Evolutionary conservation across 2,888 invertebrate genomes (phyloP), one percentile per base, ranked within the genome.

Genomic region (Priapulus caudatus): DNA sequence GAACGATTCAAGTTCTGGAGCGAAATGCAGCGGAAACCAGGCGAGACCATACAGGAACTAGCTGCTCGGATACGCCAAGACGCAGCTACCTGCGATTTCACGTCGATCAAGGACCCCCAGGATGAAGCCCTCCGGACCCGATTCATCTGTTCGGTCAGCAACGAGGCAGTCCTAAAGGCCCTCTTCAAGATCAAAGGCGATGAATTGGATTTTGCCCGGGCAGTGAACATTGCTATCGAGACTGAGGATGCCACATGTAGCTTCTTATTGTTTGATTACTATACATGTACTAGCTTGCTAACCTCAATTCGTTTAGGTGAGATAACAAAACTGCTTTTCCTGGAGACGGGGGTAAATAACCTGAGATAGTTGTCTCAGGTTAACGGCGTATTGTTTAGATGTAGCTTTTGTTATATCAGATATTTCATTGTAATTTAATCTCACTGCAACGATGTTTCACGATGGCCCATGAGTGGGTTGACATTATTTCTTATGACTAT

Each of bases 171-270:
- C 4, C 54, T 59, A 19, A 55, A 55, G 43, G 54, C 55, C 15
- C 43, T 55, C 15, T 56, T 55, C 55, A 48, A 58, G 21, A 23
- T 55, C 24, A 55, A 55, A 33, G 58, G 51, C 21, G 44, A 23
- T 18, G 55, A 48, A 20, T 48, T 58, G 19, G 22, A 24, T 16
- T 58, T 55, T 22, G 45, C 23, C 23, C 19, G 49, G 20, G 54
- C 58, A 23, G 24, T 58, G 20, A 43, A 58, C 23, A 48, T 59
- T 10, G 58, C 56, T 16, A 22, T 47, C 24, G 54, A 58, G 24
- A 58, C 58, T 5, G 58, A 55, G 44, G 55, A 56, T 43, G 57
- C 56, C 15, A 54, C 54, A 3, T n/a, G n/a, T n/a, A n/a, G n/a
- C n/a, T n/a, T n/a, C n/a, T n/a, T n/a, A n/a, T n/a, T n/a, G n/a